A percentile compares a stretch with the other conserved stretches of the same genome.
phyloP scores from a whole-genome alignment of 1,140 invertebrate species.

The Trissolcus basalis region DNA sequence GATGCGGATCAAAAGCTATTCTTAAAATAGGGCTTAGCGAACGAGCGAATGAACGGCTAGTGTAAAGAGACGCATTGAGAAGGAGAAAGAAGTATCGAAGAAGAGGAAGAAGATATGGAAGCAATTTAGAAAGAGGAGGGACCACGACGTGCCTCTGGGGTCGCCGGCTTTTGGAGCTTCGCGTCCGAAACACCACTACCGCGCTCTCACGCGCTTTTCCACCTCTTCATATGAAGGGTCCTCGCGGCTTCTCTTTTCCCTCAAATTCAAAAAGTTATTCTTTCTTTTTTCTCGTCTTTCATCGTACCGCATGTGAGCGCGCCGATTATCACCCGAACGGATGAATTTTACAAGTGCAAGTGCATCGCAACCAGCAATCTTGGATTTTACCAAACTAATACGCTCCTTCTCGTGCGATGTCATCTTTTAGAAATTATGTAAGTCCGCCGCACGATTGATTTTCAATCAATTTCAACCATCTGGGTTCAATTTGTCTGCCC shows the following conservation, averaged over 20 bases:
- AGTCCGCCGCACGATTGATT: conserved; percentile 50
- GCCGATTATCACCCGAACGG: neutral
- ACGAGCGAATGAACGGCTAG: conserved; percentile 59
- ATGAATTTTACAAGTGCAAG: conserved; percentile 39
- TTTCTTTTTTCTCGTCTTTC: conserved; percentile 12
- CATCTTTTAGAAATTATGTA: conserved; percentile 73
- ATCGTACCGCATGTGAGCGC: conserved; percentile 34
- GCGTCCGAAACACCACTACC: conserved; percentile 67
- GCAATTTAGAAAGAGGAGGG: conserved; percentile 56
- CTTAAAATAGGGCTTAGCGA: conserved; percentile 69
- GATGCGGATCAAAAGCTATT: conserved; percentile 66
- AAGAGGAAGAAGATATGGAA: conserved; percentile 51
- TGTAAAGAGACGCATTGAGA: conserved; percentile 30
- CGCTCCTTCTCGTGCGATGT: conserved; percentile 60
- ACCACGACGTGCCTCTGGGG: conserved; percentile 67
- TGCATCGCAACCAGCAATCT: conserved; percentile 14
- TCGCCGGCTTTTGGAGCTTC: conserved; percentile 73
- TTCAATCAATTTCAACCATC: too few species aligned
- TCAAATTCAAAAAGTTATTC: conserved; percentile 37
- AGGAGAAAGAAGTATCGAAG: conserved; percentile 37
- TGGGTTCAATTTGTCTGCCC: too few species aligned
- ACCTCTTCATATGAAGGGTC: conserved; percentile 58
- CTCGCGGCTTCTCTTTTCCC: conserved; percentile 53
- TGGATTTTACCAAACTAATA: conserved; percentile 2
- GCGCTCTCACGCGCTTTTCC: conserved; percentile 60